Evolutionary conservation across 2,888 invertebrate species (phyloP).

Genomic region (Diaphora mendica): DNA sequence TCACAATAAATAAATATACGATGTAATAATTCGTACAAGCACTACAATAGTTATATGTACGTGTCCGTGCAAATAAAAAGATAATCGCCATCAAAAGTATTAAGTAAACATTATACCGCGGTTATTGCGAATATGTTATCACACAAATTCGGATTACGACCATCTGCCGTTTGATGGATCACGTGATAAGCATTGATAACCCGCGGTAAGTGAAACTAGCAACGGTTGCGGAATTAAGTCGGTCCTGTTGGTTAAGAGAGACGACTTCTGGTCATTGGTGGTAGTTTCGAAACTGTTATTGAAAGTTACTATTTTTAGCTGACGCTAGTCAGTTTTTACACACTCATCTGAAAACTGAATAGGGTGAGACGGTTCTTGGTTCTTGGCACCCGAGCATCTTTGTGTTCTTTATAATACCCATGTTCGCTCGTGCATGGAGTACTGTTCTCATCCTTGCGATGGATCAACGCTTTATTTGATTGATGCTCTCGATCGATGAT

Average conservation of each 20-base stretch:
- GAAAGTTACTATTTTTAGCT: not conserved
- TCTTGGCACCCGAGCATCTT: too few species aligned
- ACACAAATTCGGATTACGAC: slow-evolving; percentile 55
- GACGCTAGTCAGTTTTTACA: not conserved
- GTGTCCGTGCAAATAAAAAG: slow-evolving; percentile 14
- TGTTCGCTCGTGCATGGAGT: too few species aligned
- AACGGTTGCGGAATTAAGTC: not conserved
- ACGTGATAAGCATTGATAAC: slow-evolving; percentile 58
- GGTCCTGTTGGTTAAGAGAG: not conserved
- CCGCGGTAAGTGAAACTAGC: slow-evolving; percentile 10
- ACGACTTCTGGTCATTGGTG: not conserved
- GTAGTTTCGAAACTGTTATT: not conserved
- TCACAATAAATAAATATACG: slow-evolving; percentile 2
- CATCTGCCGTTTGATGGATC: slow-evolving; percentile 69
- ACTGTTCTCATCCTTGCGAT: too few species aligned
- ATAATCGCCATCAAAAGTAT: slow-evolving; percentile 32
- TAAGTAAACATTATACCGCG: slow-evolving; percentile 38
- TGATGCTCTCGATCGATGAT: too few species aligned
- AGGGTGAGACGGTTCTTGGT: too few species aligned
- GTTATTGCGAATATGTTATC: slow-evolving; percentile 57
- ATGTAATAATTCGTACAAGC: not conserved
- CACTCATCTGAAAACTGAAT: not conserved
- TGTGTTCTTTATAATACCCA: too few species aligned
- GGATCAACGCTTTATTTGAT: too few species aligned
- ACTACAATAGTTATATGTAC: slow-evolving; percentile 5